These are phyloP conservation scores for Melangyna quadrimaculata DNA, from an alignment of 2,888 invertebrate genomes.

Conservation along the genomic window DNA sequence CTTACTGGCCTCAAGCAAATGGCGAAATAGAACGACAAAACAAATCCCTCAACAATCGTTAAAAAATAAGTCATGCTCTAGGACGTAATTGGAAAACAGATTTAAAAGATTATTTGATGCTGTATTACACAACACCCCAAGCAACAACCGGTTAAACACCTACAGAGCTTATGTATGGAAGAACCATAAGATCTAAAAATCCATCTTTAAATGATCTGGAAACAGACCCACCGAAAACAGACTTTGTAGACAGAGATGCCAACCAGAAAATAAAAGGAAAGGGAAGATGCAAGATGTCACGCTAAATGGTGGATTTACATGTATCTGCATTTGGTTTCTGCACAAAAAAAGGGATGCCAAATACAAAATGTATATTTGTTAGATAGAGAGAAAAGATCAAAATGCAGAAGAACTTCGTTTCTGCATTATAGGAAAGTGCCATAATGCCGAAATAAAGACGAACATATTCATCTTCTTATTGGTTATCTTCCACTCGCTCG, in stretches of 20 bases:
- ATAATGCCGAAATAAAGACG: no score
- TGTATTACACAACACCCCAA: background rate
- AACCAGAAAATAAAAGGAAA: background rate
- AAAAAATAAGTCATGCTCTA: background rate
- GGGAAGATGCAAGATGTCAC: background rate
- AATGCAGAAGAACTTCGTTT: no score
- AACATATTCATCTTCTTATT: no score
- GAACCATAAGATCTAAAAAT: background rate
- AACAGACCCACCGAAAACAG: background rate
- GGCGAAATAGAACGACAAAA: background rate
- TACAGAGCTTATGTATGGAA: background rate
- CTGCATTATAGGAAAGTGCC: no score
- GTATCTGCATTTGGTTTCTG: no score
- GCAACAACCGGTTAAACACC: background rate
- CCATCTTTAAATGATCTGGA: background rate
- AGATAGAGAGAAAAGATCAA: no score
- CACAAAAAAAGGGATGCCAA: no score
- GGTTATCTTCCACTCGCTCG: no score
- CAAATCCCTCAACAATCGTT: background rate
- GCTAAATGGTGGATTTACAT: no score
- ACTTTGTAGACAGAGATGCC: background rate
- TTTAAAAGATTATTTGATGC: background rate
- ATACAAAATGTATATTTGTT: no score
- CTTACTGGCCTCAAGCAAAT: background rate
- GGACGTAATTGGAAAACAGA: background rate